A percentile compares a stretch with the other conserved stretches of the same genome.
Conservation (phyloP, 2,888 invertebrate genomes). For the Mimachlamys varia region DNA sequence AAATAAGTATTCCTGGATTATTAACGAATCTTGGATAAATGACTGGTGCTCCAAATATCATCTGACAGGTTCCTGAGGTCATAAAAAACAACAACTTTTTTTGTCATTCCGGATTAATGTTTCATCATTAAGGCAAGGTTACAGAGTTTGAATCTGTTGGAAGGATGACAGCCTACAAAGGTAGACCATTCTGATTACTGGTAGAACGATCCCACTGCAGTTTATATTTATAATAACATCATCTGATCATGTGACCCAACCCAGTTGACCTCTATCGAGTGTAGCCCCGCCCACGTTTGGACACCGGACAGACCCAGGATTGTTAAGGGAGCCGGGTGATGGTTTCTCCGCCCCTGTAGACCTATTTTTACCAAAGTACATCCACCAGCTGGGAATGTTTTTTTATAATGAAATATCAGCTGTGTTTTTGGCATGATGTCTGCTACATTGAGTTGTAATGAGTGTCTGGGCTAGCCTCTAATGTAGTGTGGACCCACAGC, state of each 20-base stretch:
- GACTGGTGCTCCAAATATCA: background rate
- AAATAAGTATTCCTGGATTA: background rate
- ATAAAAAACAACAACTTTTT: background rate
- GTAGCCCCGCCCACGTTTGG: background rate
- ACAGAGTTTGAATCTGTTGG: constrained; percentile 3
- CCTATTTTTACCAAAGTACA: background rate
- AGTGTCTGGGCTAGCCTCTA: background rate
- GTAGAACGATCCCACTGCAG: background rate
- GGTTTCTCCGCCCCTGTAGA: background rate
- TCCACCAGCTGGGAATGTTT: background rate
- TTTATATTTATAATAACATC: background rate
- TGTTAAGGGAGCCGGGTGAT: background rate
- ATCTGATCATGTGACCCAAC: background rate
- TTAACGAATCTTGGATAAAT: background rate
- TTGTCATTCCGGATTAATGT: background rate
- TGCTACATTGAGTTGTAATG: background rate
- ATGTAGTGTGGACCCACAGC: background rate
- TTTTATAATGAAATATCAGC: background rate
- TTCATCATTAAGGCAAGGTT: background rate
- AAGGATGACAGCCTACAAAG: background rate
- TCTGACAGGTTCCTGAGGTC: background rate
- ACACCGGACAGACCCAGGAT: background rate
- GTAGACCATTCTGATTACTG: background rate
- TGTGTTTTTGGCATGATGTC: constrained; percentile 20
- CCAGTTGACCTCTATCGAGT: background rate